phyloP scores from a whole-genome alignment of 2,113 vertebrate species.

The Psammodynastes pulverulentus region DNA sequence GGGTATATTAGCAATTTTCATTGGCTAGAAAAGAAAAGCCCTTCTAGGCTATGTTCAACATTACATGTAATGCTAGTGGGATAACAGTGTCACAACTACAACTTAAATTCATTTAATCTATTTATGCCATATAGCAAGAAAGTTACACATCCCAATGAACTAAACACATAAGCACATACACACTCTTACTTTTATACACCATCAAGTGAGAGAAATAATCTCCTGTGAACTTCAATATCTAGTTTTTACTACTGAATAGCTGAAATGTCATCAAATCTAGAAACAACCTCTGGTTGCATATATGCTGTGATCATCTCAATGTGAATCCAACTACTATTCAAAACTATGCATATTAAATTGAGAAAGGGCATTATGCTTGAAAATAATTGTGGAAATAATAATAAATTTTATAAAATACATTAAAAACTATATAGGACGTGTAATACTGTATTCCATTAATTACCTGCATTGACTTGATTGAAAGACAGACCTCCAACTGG shows the following conservation, averaged over 20 bases:
- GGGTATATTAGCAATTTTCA: not conserved
- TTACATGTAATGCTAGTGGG: not conserved
- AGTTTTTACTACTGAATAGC: not conserved
- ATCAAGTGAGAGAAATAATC: not conserved
- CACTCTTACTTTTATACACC: not conserved
- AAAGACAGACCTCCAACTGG: constrained; percentile 73
- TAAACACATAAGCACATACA: not conserved
- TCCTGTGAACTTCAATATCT: not conserved
- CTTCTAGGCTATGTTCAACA: not conserved
- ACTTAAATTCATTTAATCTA: not conserved
- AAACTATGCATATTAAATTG: not conserved
- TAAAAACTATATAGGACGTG: not conserved
- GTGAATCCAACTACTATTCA: not conserved
- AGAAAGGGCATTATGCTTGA: not conserved
- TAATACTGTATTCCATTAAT: constrained; percentile 5
- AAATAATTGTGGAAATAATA: not conserved
- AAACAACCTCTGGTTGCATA: not conserved
- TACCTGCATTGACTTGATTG: constrained; percentile 76
- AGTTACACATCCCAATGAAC: not conserved
- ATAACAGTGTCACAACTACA: not conserved
- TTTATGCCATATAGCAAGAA: not conserved
- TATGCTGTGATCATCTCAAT: not conserved
- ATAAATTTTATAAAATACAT: not conserved
- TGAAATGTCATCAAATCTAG: not conserved
- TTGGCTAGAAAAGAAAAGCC: constrained; percentile 7